Evolutionary conservation across 2,888 invertebrate species (phyloP), one percentile per base, ranked within the genome.

Genomic region (Scaptomyza caliginosa): DNA sequence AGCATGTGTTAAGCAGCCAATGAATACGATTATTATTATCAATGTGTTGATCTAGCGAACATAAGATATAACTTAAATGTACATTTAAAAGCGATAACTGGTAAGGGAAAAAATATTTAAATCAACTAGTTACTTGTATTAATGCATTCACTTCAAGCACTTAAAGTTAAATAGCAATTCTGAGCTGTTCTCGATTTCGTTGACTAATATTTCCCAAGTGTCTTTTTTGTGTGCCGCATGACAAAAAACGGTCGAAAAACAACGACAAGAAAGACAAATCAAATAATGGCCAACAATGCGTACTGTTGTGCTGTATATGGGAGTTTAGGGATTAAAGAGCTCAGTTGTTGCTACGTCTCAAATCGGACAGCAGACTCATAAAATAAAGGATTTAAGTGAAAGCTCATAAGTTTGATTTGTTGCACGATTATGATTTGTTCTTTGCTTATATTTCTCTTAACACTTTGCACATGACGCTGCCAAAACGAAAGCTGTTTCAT

Each of bases 381-480:
- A 84, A 84, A 70, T 46, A 40, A 58, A 57, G 49, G 40, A 45
- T 28, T 56, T 66, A 51, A 52, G 42, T 19, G 46, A 49, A 46
- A 57, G 52, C 68, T 64, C 45, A 64, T 50, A 62, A 60, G 63
- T 71, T 78, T 85, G 85, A 82, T 80, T 82, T 80, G 72, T 78
- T 78, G 26, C 57, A 63, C 63, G 76, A 75, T 75, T 82, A 85
- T 79, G 85, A 85, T 80, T 85, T 85, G 85, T 70, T 62, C 69
- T 74, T 74, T 57, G 26, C 7, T 2, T 48, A 67, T 59, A 58
- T 58, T 52, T 45, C 39, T 40, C 36, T 54, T 56, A 72, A 45
- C 65, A 66, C 62, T 71, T 60, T 19, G 10, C 28, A 5, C 39
- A 13, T 21, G 10, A 8, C 34, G 13, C 10, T 34, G n/a, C 23